Evolutionary conservation across 2,797 vertebrate genomes (phyloP).

Genomic region (Neomorphus geoffroyi): DNA sequence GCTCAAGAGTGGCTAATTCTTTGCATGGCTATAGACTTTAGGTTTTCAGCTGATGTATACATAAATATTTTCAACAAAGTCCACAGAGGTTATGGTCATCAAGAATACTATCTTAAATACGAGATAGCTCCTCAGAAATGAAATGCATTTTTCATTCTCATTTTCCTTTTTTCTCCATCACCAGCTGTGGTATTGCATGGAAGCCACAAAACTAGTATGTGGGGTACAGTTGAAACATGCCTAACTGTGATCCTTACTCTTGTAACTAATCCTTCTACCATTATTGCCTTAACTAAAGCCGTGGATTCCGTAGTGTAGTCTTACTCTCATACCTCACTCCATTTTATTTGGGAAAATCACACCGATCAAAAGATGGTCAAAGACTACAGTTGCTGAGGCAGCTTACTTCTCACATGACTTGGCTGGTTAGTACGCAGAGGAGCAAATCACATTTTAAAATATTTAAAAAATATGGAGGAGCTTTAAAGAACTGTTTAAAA

Average conservation of each 20-base stretch:
- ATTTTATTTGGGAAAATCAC: not conserved
- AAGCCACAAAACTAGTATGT: not conserved
- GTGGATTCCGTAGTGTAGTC: not conserved
- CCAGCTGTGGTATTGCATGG: not conserved
- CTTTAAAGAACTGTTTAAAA: conserved; percentile 48
- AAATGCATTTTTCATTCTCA: not conserved
- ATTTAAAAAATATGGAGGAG: conserved; percentile 24
- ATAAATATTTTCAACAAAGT: not conserved
- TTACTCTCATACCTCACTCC: not conserved
- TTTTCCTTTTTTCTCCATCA: not conserved
- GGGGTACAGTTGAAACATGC: not conserved
- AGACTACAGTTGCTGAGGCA: not conserved
- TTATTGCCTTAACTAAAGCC: not conserved
- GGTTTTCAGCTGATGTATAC: not conserved
- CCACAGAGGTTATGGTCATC: not conserved
- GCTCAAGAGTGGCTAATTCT: not conserved
- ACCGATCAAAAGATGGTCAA: not conserved
- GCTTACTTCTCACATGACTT: not conserved
- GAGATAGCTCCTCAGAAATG: not conserved
- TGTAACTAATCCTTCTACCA: not conserved
- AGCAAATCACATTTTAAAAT: conserved; percentile 19
- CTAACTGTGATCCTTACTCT: not conserved
- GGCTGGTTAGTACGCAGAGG: not conserved
- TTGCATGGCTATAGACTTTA: not conserved
- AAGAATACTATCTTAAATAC: not conserved